Evolutionary conservation across 2,888 invertebrate genomes (phyloP).

Genomic region (Spodoptera exigua): DNA sequence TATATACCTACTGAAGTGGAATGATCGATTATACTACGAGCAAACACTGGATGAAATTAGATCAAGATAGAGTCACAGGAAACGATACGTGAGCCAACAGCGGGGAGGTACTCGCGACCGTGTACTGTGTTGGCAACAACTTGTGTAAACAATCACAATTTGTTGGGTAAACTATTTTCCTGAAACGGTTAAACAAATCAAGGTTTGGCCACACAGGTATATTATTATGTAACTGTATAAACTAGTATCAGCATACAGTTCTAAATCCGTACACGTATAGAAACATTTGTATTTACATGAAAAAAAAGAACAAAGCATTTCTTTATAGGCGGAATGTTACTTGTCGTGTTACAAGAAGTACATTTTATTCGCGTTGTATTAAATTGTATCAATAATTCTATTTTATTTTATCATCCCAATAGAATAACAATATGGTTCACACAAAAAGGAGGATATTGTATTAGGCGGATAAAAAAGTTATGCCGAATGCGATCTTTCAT

Average conservation of each 20-base stretch:
- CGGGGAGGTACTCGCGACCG: slow-evolving; percentile 34
- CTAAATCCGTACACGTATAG: slow-evolving; percentile 3
- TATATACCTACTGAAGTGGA: slow-evolving; percentile 9
- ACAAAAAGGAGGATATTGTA: slow-evolving; percentile 8
- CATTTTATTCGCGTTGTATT: slow-evolving; percentile 19
- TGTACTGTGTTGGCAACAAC: slow-evolving; percentile 36
- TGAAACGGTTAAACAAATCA: slow-evolving; percentile 16
- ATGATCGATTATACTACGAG: slow-evolving; percentile 26
- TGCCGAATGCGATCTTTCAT: too few species aligned
- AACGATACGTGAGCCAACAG: slow-evolving; percentile 34
- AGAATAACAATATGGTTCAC: slow-evolving; percentile 14
- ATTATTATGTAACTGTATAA: slow-evolving; percentile 13
- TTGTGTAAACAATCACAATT: slow-evolving; percentile 37
- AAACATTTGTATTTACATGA: slow-evolving; percentile 29
- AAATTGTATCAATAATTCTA: slow-evolving; percentile 4
- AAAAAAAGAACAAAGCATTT: slow-evolving; percentile 20
- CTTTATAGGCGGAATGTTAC: slow-evolving; percentile 14
- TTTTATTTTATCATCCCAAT: slow-evolving; percentile 20
- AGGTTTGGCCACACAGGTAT: slow-evolving; percentile 5
- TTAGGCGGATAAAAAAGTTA: slow-evolving; percentile 14
- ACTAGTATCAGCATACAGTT: slow-evolving; percentile 4
- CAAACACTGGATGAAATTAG: slow-evolving; percentile 45
- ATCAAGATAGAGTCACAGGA: slow-evolving; percentile 41
- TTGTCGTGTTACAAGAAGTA: slow-evolving; percentile 10
- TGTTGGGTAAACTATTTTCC: slow-evolving; percentile 28